Conservation (phyloP, 2,888 invertebrate species). For the Amiota mariae region DNA sequence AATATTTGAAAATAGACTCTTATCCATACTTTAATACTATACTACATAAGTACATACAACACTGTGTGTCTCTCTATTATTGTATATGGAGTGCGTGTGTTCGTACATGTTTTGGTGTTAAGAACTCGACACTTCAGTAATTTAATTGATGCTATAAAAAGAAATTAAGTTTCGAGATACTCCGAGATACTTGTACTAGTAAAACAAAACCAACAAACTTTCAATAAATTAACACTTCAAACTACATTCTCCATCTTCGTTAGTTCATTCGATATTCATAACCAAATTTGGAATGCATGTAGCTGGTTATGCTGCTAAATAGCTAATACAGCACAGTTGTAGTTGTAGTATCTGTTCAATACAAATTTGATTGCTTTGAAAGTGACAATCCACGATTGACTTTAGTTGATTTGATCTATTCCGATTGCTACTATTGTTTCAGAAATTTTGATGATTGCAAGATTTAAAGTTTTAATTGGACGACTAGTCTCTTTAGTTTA, state of each 20-base stretch:
- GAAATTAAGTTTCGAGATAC: conserved; percentile 59
- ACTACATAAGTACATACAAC: not conserved
- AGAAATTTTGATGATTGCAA: no score
- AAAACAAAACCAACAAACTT: conserved; percentile 12
- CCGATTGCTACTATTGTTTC: no score
- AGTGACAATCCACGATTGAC: no score
- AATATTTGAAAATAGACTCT: conserved; percentile 29
- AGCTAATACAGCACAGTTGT: conserved; percentile 14
- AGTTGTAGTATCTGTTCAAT: conserved; percentile 45
- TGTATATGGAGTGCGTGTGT: conserved; percentile 25
- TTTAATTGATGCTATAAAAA: conserved; percentile 65
- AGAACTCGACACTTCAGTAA: conserved; percentile 67
- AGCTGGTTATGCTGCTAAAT: not conserved
- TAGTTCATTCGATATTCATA: not conserved
- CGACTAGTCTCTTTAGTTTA: no score
- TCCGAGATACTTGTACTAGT: conserved; percentile 5
- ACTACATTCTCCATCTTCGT: conserved; percentile 9
- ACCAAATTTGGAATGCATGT: conserved; percentile 25
- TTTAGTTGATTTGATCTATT: no score
- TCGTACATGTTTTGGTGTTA: conserved; percentile 60
- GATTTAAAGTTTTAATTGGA: no score
- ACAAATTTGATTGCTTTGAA: conserved; percentile 57
- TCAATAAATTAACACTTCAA: conserved; percentile 17
- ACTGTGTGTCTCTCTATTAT: conserved; percentile 16
- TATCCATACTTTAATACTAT: conserved; percentile 28